phyloP scores from a whole-genome alignment of 2,113 vertebrate species.

The Phylloscopus trochilus region DNA sequence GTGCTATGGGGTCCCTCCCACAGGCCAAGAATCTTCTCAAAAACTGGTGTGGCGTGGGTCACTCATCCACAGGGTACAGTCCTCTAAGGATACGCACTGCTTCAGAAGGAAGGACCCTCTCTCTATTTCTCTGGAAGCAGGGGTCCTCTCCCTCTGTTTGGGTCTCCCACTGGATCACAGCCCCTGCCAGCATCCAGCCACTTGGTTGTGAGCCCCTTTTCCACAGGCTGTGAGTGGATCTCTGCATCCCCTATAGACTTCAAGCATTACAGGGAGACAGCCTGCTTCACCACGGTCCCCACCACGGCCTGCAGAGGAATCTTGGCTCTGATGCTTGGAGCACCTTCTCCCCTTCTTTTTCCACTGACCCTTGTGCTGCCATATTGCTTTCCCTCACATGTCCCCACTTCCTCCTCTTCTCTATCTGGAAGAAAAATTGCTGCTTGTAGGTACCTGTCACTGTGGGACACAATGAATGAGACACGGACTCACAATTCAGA shows the following conservation, averaged over 20 bases:
- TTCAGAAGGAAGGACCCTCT: too few relatives aligned
- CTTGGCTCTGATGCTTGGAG: accelerated
- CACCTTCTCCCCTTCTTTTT: too few relatives aligned
- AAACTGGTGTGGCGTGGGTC: neutral
- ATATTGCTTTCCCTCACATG: neutral
- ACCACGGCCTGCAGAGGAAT: neutral
- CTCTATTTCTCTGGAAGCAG: neutral
- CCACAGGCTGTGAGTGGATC: too few relatives aligned
- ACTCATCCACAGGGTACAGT: accelerated
- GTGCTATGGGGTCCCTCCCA: accelerated
- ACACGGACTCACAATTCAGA: too few relatives aligned
- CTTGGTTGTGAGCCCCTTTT: accelerated
- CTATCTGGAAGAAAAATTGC: neutral
- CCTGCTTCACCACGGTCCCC: neutral
- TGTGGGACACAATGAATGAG: too few relatives aligned
- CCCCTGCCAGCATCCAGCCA: accelerated
- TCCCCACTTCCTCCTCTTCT: neutral
- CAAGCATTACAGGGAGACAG: too few relatives aligned
- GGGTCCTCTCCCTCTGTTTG: neutral
- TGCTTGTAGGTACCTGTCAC: neutral
- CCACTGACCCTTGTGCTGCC: neutral
- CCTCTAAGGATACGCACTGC: neutral
- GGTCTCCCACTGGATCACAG: neutral
- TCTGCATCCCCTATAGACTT: too few relatives aligned
- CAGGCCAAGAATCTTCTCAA: neutral